Conservation (phyloP, 2,888 invertebrate species). For the Plemyria rubiginata region DNA sequence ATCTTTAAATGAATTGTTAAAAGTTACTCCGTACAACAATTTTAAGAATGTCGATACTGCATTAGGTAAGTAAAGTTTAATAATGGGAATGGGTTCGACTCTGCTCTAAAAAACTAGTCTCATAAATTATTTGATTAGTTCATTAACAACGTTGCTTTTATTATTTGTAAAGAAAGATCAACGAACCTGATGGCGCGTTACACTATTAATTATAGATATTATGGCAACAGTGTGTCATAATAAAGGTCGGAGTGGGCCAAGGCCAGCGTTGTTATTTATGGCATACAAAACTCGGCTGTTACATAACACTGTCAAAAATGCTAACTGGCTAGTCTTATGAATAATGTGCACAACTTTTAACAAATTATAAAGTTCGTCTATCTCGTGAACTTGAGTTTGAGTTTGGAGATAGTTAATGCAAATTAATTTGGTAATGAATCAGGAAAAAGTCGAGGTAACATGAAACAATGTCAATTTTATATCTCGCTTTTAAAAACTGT, state of each 20-base stretch:
- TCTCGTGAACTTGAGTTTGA: slow-evolving; percentile 5
- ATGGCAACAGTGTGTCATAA: slow-evolving; percentile 42
- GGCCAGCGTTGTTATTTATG: slow-evolving; percentile 38
- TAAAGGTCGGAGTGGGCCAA: slow-evolving; percentile 39
- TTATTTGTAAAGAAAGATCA: slow-evolving; percentile 31
- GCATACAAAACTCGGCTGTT: slow-evolving; percentile 35
- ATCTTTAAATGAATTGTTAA: background rate
- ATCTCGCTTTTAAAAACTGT: too few species aligned
- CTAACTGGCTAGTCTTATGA: slow-evolving; percentile 30
- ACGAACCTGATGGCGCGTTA: slow-evolving; percentile 42
- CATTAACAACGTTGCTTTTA: slow-evolving; percentile 19
- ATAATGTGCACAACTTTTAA: slow-evolving; percentile 7
- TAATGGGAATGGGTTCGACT: background rate
- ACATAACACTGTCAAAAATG: slow-evolving; percentile 37
- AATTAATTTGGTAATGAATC: background rate
- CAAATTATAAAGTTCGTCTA: background rate
- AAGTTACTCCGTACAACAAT: background rate
- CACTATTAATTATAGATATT: slow-evolving; percentile 45
- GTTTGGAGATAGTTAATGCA: background rate
- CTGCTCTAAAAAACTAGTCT: background rate
- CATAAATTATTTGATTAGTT: slow-evolving; percentile 19
- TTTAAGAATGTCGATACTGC: too few species aligned
- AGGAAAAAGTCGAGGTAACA: too few species aligned
- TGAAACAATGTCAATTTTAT: too few species aligned
- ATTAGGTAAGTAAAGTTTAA: too few species aligned